phyloP scores from a whole-genome alignment of 2,113 vertebrate species.

The Myotis brandtii region DNA sequence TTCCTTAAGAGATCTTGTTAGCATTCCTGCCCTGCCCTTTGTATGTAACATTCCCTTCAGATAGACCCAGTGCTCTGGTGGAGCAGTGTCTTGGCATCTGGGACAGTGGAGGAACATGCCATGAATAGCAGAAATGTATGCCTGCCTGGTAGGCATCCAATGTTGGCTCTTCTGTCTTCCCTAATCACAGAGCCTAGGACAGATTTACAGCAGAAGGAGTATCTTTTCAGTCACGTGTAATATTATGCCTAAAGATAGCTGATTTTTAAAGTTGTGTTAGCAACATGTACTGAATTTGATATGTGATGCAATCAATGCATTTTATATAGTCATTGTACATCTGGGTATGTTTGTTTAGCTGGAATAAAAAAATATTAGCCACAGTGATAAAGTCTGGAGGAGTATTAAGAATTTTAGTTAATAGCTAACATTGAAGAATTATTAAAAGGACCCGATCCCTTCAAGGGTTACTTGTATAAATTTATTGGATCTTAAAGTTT shows the following conservation, averaged over 20 bases:
- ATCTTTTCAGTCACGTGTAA: background rate
- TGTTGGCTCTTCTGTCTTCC: background rate
- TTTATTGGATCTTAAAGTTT: constrained; percentile 10
- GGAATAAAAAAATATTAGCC: background rate
- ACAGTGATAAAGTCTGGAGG: background rate
- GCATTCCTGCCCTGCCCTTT: background rate
- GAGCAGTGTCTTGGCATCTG: background rate
- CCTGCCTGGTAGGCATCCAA: background rate
- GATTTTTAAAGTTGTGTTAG: background rate
- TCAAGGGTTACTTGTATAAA: background rate
- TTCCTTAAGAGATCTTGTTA: background rate
- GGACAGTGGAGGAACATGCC: background rate
- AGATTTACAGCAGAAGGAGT: background rate
- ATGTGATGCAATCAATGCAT: background rate
- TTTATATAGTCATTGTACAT: background rate
- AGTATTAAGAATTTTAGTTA: constrained; percentile 12
- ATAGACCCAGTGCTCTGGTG: background rate
- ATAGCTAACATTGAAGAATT: constrained; percentile 26
- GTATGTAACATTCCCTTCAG: background rate
- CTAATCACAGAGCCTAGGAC: background rate
- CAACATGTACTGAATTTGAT: background rate
- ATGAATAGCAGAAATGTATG: background rate
- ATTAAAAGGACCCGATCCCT: background rate
- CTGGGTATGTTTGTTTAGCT: background rate
- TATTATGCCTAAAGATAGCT: background rate